Evolutionary conservation across 2,797 vertebrate species (phyloP).

Genomic region (Meriones psammophilus): DNA sequence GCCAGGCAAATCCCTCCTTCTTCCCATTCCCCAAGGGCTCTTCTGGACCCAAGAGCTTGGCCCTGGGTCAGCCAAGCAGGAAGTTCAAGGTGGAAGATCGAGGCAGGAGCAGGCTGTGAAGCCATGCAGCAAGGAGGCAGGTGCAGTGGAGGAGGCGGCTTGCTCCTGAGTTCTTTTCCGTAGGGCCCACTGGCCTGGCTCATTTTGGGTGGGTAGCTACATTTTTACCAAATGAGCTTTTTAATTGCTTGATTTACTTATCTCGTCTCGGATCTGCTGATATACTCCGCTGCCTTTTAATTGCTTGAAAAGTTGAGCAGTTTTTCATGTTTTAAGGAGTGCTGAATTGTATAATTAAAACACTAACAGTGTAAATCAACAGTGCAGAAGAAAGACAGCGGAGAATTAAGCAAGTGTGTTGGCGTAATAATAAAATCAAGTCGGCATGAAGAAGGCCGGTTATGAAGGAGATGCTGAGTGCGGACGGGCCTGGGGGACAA

Average conservation of each 20-base stretch:
- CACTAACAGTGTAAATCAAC: slow-evolving; percentile 94
- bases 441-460: slow-evolving; percentile 83
- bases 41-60: rapidly evolving
- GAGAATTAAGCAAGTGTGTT: slow-evolving; percentile 91
- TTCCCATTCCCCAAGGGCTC: too few species aligned
- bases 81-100: too few species aligned
- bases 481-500: not conserved
- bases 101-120: rapidly evolving
- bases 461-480: slow-evolving; percentile 38
- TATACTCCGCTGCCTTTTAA: slow-evolving; percentile 92
- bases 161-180: rapidly evolving
- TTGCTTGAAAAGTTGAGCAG: slow-evolving; percentile 92
- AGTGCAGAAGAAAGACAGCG: slow-evolving; percentile 91
- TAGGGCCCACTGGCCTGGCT: not conserved
- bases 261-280: slow-evolving; percentile 89
- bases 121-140: not conserved
- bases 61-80: not conserved
- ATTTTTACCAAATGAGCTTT: slow-evolving; percentile 76
- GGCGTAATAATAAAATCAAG: slow-evolving; percentile 90
- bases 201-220: slow-evolving; percentile 58
- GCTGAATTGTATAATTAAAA: slow-evolving; percentile 97
- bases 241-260: slow-evolving; percentile 90
- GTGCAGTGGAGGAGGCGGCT: not conserved
- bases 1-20: rapidly evolving
- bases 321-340: slow-evolving; percentile 95